These are phyloP conservation scores for Kryptolebias marmoratus DNA, from an alignment of 2,113 vertebrate species.

Conservation along the genomic window DNA sequence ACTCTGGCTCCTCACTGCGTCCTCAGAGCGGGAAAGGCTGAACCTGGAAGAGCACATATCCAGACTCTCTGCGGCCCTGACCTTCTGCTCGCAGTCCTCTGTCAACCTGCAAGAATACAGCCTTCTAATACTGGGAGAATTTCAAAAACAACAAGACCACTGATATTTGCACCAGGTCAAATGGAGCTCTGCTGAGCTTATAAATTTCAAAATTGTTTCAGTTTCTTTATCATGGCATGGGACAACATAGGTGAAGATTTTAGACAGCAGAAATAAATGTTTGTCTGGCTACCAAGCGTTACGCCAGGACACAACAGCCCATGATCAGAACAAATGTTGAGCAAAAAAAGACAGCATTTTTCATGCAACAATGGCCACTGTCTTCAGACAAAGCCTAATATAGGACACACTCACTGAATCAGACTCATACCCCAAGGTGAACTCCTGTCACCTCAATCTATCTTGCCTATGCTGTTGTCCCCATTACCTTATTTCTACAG, in stretches of 20 bases:
- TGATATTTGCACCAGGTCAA: slow-evolving; percentile 44
- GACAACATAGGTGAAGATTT: slow-evolving; percentile 42
- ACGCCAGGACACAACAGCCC: slow-evolving; percentile 29
- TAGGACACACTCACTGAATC: slow-evolving; percentile 59
- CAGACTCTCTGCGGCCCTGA: slow-evolving; percentile 84
- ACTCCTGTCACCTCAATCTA: slow-evolving; percentile 66
- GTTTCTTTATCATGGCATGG: slow-evolving; percentile 40
- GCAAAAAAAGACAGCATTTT: slow-evolving; percentile 27
- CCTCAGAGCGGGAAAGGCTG: slow-evolving; percentile 83
- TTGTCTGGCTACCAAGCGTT: slow-evolving; percentile 25
- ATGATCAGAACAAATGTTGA: slow-evolving; percentile 50
- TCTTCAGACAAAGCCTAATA: slow-evolving; percentile 55
- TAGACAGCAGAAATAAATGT: slow-evolving; percentile 41
- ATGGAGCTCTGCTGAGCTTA: slow-evolving; percentile 24
- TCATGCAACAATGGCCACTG: slow-evolving; percentile 43
- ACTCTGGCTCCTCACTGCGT: slow-evolving; percentile 81
- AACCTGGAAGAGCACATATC: slow-evolving; percentile 92
- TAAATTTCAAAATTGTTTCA: slow-evolving; percentile 32
- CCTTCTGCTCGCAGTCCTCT: slow-evolving; percentile 82
- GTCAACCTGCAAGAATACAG: slow-evolving; percentile 79
- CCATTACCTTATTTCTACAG: slow-evolving; percentile 88
- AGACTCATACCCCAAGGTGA: slow-evolving; percentile 57
- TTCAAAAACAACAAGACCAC: slow-evolving; percentile 21
- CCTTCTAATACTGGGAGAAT: slow-evolving; percentile 6
- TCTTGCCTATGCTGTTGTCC: slow-evolving; percentile 46